Conservation (phyloP, 2,113 vertebrate species). For the Microtus richardsoni region DNA sequence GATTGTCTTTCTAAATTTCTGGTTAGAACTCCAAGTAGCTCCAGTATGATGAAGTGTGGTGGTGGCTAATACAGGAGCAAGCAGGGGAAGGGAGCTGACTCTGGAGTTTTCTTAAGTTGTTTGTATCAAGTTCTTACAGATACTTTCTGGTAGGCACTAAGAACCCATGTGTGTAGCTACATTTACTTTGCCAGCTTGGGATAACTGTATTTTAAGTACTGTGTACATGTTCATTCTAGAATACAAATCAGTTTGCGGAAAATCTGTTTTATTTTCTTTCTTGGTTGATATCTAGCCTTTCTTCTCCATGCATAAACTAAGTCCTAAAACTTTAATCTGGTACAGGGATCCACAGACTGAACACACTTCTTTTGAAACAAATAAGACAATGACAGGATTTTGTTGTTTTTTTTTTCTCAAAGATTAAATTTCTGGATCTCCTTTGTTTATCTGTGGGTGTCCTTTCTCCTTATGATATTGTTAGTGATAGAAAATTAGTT, state of each 20-base stretch:
- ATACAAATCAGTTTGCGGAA: not conserved
- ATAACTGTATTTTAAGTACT: not conserved
- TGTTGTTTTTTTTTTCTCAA: conserved; percentile 2
- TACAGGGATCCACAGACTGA: not conserved
- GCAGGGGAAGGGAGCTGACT: not conserved
- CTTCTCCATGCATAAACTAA: not conserved
- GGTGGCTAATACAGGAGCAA: not conserved
- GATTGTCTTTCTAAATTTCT: not conserved
- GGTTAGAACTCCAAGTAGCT: not conserved
- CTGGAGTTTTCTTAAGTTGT: not conserved
- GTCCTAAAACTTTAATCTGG: not conserved
- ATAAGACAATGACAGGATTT: not conserved
- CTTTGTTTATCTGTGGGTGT: not conserved
- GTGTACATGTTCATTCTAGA: not conserved
- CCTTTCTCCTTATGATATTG: conserved; percentile 37
- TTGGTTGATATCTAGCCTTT: not conserved
- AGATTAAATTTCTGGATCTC: not conserved
- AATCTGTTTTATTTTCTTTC: not conserved
- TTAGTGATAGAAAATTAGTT: conserved; percentile 61
- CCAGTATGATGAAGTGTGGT: not conserved
- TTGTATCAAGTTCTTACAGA: not conserved
- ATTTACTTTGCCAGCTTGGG: not conserved
- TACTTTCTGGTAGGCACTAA: not conserved
- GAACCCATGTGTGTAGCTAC: not conserved
- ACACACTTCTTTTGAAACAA: not conserved